Base-by-base conservation (phyloP, 2,113 vertebrate genomes). In the Stomatorhinus ivindoensis region DNA sequence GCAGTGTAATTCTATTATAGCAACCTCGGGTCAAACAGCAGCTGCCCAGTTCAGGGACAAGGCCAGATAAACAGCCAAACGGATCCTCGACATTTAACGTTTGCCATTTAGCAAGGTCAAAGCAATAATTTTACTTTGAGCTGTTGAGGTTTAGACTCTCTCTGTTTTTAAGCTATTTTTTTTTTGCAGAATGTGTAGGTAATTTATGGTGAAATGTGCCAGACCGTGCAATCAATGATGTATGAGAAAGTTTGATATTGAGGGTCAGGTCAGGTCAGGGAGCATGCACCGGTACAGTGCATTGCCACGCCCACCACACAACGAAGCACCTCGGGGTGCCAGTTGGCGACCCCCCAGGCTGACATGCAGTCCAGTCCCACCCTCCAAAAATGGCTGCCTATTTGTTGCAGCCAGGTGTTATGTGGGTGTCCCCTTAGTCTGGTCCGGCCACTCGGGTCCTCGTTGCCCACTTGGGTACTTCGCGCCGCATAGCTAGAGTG, bases 11-110 rank as follows among this genome's bases (percentile, higher is more conserved):
- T 47, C 42, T 24, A 24, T 6, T 21, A 11, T 19, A 90, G 90
- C 39, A 24, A 91, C 91, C 90, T 82, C 61, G 73, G 24, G 6
- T 73, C 90, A 90, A 94, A 15, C 31, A 88, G 90, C 91, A 94
- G 93, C 92, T 95, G 93, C 92, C 91, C 90, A 89, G 92, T 87
- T 31, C 90, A 89, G 58, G 91, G 65, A 69, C 39, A 65, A 91
- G 89, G 65, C 89, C 87, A 90, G 92, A 88, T 50, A 35, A 27
- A 61, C 73, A 91, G 92, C 91, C 92, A 92, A 93, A 92, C 46
- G 50, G 27, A 21, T 19, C 73, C 11, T n/a, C 27, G 9, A 11
- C 61, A 69, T 69, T 69, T 69, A 69, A 31, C 61, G 3, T 69
- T 69, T 69, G 61, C 61, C n/a, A 13, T 69, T 69, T 53, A 55